Evolutionary conservation across 2,113 vertebrate species (phyloP), one percentile per base, ranked within the genome.

Genomic region (Casuarius casuarius): DNA sequence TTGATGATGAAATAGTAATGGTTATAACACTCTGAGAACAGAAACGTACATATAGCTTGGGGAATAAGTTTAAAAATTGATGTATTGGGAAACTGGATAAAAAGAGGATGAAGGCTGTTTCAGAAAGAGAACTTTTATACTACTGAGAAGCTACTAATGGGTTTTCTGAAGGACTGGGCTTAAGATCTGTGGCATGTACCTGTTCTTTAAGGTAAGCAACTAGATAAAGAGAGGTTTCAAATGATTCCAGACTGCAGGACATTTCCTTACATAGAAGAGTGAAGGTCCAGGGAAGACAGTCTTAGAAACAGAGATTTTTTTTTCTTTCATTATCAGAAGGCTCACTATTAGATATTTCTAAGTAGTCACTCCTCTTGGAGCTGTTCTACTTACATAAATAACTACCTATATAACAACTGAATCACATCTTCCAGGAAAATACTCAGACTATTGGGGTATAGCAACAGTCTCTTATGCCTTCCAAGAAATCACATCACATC

Each of bases 41-140:
- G 10, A 86, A 29, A 10, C 7, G 12, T 5, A 38, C 1, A 3
- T 0, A 1, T 1, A n/a, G 6, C 8, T 40, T 25, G 17, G 18
- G 16, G 22, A 90, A 54, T 1, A 35, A 35, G 31, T 25, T 68
- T 59, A 19, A 33, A 84, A 54, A 25, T 12, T 2, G 15, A 3
- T 2, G 7, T 3, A 2, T 10, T 46, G 29, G 31, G 54, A 54
- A 61, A 58, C 40, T 5, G 5, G 61, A 63, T 23, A 65, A 82
- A 72, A 49, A 9, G 7, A 88, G 9, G 16, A 52, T 14, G n/a
- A 51, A 75, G 19, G 42, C 5, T 42, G 9, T 18, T 77, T 5
- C 12, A 33, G 31, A 65, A 92, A n/a, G 31, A 28, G 4, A 33
- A 33, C 56, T 70, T 13, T 62, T 25, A 8, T 10, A 13, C 5